Conservation (phyloP, 1,140 invertebrate species). For the Hypothenemus hampei region DNA sequence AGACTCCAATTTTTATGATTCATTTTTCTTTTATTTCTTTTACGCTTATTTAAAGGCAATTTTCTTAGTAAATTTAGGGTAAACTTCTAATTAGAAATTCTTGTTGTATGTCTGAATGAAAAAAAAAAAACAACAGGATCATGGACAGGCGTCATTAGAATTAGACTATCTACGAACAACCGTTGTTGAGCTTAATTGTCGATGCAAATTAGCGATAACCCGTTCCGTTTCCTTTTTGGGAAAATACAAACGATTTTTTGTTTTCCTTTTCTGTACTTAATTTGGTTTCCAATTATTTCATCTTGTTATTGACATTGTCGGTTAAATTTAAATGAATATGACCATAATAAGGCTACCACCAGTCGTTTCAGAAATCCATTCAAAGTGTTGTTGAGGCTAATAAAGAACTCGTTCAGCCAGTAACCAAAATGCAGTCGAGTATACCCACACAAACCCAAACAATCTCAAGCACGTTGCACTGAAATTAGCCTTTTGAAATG, state of each 20-base stretch:
- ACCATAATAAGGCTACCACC: no score
- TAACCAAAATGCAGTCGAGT: constrained; percentile 9
- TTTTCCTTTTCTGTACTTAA: not conserved
- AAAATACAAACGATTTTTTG: not conserved
- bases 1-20: not conserved
- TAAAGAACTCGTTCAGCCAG: not conserved
- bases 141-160: not conserved
- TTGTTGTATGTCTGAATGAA: not conserved
- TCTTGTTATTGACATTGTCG: no score
- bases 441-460: constrained; percentile 1
- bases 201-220: constrained; percentile 7
- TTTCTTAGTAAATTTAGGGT: not conserved
- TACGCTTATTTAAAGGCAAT: not conserved
- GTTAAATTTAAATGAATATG: no score
- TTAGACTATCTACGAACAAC: no score
- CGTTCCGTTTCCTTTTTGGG: not conserved
- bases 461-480: constrained; percentile 5
- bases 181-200: not conserved
- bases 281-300: no score
- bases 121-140: not conserved
- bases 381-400: no score
- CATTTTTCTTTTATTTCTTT: not conserved
- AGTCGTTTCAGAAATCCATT: no score
- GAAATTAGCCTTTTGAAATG: constrained; percentile 20
- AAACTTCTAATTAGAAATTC: no score